A percentile compares a stretch with the other conserved stretches of the same genome.
Evolutionary conservation across 2,797 vertebrate genomes (phyloP).

Genomic region (Naso thynnoides): DNA sequence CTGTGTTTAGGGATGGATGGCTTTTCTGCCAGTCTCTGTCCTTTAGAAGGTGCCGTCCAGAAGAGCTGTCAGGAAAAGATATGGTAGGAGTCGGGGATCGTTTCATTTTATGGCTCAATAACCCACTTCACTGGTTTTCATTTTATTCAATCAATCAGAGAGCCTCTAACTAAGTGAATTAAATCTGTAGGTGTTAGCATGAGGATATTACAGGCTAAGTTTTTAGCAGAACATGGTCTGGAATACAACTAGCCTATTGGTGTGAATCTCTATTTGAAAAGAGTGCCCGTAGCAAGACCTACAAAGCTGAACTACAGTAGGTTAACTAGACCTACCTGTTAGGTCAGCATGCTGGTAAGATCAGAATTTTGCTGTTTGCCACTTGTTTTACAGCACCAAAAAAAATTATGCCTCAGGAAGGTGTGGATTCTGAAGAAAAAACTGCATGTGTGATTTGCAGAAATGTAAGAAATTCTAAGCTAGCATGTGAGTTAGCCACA

Average conservation of each 20-base stretch:
- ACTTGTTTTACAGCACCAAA: neutral
- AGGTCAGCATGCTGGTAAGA: neutral
- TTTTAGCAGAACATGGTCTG: conserved; percentile 20
- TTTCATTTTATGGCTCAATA: conserved; percentile 73
- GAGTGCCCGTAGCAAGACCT: neutral
- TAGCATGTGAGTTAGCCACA: too few relatives aligned
- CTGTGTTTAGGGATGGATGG: conserved; percentile 72
- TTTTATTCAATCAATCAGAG: conserved; percentile 43
- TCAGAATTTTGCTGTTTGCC: neutral
- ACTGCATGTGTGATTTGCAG: neutral
- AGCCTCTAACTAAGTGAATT: conserved; percentile 42
- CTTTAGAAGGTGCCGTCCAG: conserved; percentile 57
- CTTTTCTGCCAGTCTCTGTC: conserved; percentile 60
- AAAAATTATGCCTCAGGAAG: neutral
- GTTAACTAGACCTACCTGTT: too few relatives aligned
- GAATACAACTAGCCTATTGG: conserved; percentile 4
- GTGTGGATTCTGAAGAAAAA: neutral
- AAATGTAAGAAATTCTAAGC: neutral
- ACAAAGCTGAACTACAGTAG: neutral
- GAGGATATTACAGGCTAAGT: conserved; percentile 5
- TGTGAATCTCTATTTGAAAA: neutral
- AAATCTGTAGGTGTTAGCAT: conserved; percentile 27
- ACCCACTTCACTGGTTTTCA: conserved; percentile 61
- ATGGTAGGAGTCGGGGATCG: conserved; percentile 50
- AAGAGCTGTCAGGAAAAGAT: conserved; percentile 67